Base-by-base conservation (phyloP, 2,113 vertebrate genomes). In the Aphyosemion australe region DNA sequence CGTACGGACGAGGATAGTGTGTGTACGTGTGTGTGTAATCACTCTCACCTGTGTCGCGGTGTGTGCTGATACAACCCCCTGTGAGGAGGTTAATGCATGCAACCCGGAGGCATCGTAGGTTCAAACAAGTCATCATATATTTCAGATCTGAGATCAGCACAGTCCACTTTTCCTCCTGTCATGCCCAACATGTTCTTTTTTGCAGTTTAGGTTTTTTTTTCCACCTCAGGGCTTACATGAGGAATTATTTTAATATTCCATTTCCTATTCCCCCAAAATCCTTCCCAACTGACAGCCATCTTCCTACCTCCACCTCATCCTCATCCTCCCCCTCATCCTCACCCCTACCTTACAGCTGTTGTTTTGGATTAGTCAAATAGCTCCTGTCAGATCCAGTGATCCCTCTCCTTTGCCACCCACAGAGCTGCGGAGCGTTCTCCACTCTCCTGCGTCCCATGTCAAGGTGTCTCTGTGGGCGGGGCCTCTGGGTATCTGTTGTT, bases 301-400 rank as follows among this genome's bases (percentile, higher is more conserved):
- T 31, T 7, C 32, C 63, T 32, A 49, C 50, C 56, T 43, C 48
- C 42, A 14, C 66, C 47, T 68, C 42, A 42, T 26, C 71, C 32
- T 43, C 60, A 50, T 39, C 42, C 47, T 51, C 65, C 46, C 50
- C 75, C 53, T 59, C 82, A 59, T 53, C 65, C 80, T 80, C 79
- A 80, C 79, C 82, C 72, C 69, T 89, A 88, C 87, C 88, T 92
- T 89, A 91, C 91, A 91, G 91, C 93, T 92, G 90, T 92, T 93
- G 92, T 94, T 93, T 93, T 91, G 92, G 89, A 93, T 93, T 93
- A 92, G 90, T 78, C 78, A 91, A 92, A 92, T 92, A 90, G 88
- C 88, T 91, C 88, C 92, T 93, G 92, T 93, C 93, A 92, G 79
- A 90, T 85, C 78, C 88, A 91, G 84, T 89, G 86, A 90, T 91